Evolutionary conservation across 92 coral and sea anemone species (phyloP).

Genomic region (Zoanthus gigantus): DNA sequence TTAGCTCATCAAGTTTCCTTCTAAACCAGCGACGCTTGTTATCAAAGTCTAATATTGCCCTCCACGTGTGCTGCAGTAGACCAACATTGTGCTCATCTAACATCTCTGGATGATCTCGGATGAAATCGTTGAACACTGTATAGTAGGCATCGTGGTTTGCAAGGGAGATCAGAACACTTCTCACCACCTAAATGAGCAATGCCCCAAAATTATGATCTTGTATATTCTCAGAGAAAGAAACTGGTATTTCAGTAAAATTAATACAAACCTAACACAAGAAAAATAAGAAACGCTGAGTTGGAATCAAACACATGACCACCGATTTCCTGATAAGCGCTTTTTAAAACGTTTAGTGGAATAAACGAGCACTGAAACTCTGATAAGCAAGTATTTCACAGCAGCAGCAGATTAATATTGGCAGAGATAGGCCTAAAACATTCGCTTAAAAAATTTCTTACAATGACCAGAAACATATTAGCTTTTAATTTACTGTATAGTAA

Average conservation of each 20-base stretch:
- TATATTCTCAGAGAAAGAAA: neutral
- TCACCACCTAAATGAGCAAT: slow-evolving; percentile 74
- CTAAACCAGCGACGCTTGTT: slow-evolving; percentile 90
- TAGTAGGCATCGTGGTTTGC: slow-evolving; percentile 98
- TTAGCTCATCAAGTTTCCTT: slow-evolving; percentile 55
- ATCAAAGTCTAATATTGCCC: slow-evolving; percentile 93
- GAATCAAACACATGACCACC: neutral
- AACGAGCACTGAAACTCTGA: neutral
- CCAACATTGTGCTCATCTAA: slow-evolving; percentile 92
- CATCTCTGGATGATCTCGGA: slow-evolving; percentile 86
- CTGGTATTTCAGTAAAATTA: neutral
- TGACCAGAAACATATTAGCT: too few species aligned
- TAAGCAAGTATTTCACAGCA: neutral
- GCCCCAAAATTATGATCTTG: neutral
- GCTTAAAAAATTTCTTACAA: too few species aligned
- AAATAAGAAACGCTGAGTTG: neutral
- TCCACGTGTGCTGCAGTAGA: slow-evolving; percentile 92
- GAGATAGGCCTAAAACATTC: too few species aligned
- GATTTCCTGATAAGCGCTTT: too few species aligned
- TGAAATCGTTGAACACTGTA: slow-evolving; percentile 94
- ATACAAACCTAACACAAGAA: neutral
- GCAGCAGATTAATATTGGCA: too few species aligned
- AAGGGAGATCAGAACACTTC: slow-evolving; percentile 86
- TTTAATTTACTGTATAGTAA: too few species aligned
- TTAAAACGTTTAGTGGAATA: too few species aligned